These are phyloP conservation scores for Cataglyphis rosenhaueri DNA, from an alignment of 2,888 invertebrate genomes.

Conservation along the genomic window DNA sequence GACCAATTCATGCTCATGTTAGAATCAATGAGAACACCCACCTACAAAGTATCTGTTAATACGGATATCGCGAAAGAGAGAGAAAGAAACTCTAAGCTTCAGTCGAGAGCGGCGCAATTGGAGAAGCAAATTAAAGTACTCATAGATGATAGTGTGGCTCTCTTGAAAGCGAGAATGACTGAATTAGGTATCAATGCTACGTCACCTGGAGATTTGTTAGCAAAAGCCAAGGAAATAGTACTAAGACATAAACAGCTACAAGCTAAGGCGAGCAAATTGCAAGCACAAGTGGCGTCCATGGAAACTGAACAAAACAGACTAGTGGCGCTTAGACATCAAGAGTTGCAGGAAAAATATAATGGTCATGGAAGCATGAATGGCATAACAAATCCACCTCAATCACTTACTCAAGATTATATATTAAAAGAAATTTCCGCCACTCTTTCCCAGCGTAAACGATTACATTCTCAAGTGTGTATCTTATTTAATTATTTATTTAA, in stretches of 20 bases:
- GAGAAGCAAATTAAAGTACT: constrained; percentile 97
- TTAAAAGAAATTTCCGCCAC: constrained; percentile 95
- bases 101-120: constrained; percentile 94
- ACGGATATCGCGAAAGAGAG: constrained; percentile 93
- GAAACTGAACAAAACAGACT: constrained; percentile 92
- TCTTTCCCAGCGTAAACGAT: constrained; percentile 92
- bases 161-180: constrained; percentile 95
- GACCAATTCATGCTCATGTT: constrained; percentile 95
- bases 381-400: constrained; percentile 88
- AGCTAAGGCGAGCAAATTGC: constrained; percentile 94
- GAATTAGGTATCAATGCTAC: constrained; percentile 96
- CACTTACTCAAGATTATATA: constrained; percentile 92
- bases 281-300: constrained; percentile 91
- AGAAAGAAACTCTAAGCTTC: constrained; percentile 93
- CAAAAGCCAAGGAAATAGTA: constrained; percentile 96
- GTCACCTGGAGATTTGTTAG: constrained; percentile 93
- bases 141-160: constrained; percentile 95
- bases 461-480: constrained; percentile 90
- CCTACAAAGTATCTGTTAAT: constrained; percentile 90
- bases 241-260: constrained; percentile 96
- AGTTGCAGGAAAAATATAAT: constrained; percentile 91
- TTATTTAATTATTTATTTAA: neutral
- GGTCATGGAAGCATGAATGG: constrained; percentile 87
- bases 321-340: constrained; percentile 91
- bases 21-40: constrained; percentile 93